Evolutionary conservation across 2,113 vertebrate genomes (phyloP).

Genomic region (Herpailurus yagouaroundi): DNA sequence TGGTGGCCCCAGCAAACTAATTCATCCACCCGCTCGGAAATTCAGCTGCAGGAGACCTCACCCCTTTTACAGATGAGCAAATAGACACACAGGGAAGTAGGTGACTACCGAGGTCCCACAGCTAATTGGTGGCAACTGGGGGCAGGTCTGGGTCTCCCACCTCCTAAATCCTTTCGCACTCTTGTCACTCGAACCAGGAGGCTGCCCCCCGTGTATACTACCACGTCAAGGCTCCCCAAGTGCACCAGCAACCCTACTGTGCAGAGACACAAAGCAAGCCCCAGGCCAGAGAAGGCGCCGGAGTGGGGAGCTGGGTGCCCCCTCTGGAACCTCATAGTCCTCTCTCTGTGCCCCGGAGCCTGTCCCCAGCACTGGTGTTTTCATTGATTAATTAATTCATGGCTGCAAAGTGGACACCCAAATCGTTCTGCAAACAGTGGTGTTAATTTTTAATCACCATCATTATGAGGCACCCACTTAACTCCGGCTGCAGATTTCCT

Average conservation of each 20-base stretch:
- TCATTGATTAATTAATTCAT: constrained; percentile 2
- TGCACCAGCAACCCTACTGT: not conserved
- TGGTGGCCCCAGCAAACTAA: too few species aligned
- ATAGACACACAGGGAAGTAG: not conserved
- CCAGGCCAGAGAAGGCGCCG: not conserved
- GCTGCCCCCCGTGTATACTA: not conserved
- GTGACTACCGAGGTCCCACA: not conserved
- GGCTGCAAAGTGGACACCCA: not conserved
- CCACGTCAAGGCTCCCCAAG: not conserved
- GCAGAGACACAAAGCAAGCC: not conserved
- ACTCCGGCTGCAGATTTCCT: not conserved
- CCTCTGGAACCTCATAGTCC: not conserved
- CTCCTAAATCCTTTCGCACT: not conserved
- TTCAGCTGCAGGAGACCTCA: not conserved
- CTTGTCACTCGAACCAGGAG: not conserved
- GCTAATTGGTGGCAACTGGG: not conserved
- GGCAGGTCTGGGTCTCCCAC: not conserved
- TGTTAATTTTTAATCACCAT: constrained; percentile 59
- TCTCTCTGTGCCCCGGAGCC: not conserved
- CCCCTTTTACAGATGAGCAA: not conserved
- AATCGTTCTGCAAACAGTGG: not conserved
- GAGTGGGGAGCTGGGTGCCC: too few species aligned
- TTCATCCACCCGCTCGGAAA: not conserved
- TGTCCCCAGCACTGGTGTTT: not conserved
- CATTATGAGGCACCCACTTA: not conserved